These are phyloP conservation scores for Lota lota DNA, from an alignment of 2,113 vertebrate species.

Conservation along the genomic window DNA sequence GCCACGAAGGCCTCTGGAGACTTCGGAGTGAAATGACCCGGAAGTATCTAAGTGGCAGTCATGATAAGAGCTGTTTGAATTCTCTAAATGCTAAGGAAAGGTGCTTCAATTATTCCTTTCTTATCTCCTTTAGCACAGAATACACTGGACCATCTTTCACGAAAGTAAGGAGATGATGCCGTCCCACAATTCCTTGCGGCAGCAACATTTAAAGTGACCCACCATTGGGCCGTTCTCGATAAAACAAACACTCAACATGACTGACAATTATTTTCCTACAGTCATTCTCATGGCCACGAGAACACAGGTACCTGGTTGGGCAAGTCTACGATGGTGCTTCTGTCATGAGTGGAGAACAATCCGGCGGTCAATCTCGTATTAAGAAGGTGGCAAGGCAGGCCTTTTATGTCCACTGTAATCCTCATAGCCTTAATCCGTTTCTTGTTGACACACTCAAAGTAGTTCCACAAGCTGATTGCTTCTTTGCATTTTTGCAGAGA, in stretches of 20 bases:
- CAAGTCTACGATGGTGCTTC: slow-evolving; percentile 20
- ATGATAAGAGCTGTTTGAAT: too few species aligned
- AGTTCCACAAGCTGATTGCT: background rate
- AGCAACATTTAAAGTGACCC: too few species aligned
- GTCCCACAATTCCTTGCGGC: too few species aligned
- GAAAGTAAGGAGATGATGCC: too few species aligned
- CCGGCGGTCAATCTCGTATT: background rate
- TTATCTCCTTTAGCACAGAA: too few species aligned
- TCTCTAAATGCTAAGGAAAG: too few species aligned
- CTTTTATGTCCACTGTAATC: slow-evolving; percentile 6
- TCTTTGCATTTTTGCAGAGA: slow-evolving; percentile 9
- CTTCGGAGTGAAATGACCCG: background rate
- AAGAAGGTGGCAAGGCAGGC: slow-evolving; percentile 10
- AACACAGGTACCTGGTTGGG: slow-evolving; percentile 12
- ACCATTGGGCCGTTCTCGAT: too few species aligned
- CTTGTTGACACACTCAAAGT: slow-evolving; percentile 5
- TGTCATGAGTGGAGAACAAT: slow-evolving; percentile 8
- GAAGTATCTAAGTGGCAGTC: too few species aligned
- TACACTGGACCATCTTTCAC: too few species aligned
- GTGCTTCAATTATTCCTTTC: too few species aligned
- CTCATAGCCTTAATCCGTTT: background rate
- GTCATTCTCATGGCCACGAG: slow-evolving; percentile 7
- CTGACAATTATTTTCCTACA: too few species aligned
- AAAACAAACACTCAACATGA: too few species aligned
- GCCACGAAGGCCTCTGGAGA: background rate